A percentile compares a stretch with the other conserved stretches of the same genome.
phyloP scores from a whole-genome alignment of 2,113 vertebrate genomes.

The Eudyptes chrysolophus region DNA sequence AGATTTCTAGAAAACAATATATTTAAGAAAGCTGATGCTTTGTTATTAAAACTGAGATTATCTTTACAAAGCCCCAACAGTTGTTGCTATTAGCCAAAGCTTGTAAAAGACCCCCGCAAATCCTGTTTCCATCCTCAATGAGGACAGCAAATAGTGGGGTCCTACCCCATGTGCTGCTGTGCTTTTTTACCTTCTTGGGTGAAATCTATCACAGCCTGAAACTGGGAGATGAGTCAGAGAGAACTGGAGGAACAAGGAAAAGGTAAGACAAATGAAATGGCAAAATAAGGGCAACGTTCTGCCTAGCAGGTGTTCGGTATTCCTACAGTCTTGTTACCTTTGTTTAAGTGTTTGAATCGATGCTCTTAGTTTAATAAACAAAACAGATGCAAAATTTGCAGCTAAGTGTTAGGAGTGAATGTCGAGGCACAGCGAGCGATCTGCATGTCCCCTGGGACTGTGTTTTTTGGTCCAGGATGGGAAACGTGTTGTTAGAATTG shows the following conservation, averaged over 20 bases:
- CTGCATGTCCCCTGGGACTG: neutral
- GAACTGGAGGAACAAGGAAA: neutral
- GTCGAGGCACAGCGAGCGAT: neutral
- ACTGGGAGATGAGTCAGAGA: neutral
- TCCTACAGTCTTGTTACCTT: neutral
- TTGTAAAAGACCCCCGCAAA: neutral
- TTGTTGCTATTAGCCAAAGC: neutral
- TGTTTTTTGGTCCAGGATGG: constrained; percentile 37
- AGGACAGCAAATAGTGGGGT: neutral
- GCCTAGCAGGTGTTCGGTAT: neutral
- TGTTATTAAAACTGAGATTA: neutral
- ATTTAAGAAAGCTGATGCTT: neutral
- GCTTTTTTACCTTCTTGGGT: neutral
- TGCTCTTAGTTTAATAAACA: constrained; percentile 20
- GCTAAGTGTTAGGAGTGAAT: neutral
- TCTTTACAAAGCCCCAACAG: neutral
- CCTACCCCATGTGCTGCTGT: neutral
- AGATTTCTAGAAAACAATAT: neutral
- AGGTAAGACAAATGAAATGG: neutral
- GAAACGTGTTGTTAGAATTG: constrained; percentile 45
- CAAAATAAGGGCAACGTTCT: neutral
- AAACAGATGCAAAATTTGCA: constrained; percentile 22
- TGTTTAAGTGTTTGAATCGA: constrained; percentile 35
- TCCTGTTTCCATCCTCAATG: neutral
- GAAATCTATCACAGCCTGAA: neutral